Percentiles rank a stretch among this genome's conserved stretches.
Evolutionary conservation across 2,113 vertebrate genomes (phyloP).

Genomic region (Ageneiosus marmoratus): DNA sequence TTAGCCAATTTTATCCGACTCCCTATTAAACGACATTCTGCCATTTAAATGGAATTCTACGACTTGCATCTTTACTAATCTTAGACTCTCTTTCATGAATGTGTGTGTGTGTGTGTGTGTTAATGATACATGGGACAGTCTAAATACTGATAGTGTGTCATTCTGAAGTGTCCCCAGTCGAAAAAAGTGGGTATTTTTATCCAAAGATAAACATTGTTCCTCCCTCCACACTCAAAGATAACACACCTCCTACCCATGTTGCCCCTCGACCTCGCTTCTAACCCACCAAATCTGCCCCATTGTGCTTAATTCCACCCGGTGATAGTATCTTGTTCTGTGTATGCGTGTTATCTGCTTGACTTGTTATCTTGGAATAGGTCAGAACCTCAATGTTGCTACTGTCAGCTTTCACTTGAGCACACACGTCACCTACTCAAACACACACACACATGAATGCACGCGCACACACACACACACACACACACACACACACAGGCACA

Average conservation of each 20-base stretch:
- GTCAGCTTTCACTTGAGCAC: constrained; percentile 49
- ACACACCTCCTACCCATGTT: constrained; percentile 35
- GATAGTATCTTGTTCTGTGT: constrained; percentile 47
- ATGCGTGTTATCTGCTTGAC: constrained; percentile 36
- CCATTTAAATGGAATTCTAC: not conserved
- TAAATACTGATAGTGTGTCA: constrained; percentile 26
- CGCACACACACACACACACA: constrained; percentile 6
- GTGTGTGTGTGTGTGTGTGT: constrained; percentile 2
- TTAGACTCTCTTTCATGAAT: not conserved
- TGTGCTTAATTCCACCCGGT: constrained; percentile 44
- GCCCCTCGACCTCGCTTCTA: constrained; percentile 47
- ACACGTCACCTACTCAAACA: constrained; percentile 14
- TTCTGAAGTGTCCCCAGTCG: constrained; percentile 5
- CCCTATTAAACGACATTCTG: not conserved
- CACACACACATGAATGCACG: constrained; percentile 14
- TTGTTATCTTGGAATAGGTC: constrained; percentile 47
- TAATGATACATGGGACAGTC: not conserved
- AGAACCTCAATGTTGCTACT: constrained; percentile 49
- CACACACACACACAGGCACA: not conserved
- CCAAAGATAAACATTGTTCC: constrained; percentile 26
- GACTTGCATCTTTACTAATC: not conserved
- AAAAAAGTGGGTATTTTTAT: constrained; percentile 22
- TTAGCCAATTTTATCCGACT: no score
- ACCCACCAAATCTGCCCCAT: constrained; percentile 48
- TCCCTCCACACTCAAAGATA: constrained; percentile 38